Conservation (phyloP, 1,140 invertebrate genomes). For the Nasonia longicornis region DNA sequence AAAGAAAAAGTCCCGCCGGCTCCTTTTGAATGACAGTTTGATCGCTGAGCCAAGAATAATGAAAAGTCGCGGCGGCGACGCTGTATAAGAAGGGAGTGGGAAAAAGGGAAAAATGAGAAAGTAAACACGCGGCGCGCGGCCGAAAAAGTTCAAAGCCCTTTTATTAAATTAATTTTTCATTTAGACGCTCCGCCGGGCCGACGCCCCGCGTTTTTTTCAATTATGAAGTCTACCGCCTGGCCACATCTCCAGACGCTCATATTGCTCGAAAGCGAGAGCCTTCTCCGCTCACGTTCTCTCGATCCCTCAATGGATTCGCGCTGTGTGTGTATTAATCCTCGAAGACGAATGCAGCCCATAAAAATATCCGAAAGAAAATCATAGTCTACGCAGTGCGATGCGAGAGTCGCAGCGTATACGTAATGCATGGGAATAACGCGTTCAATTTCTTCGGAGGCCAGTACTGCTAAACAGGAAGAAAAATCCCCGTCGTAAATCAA, state of each 20-base stretch:
- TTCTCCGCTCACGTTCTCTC: neutral
- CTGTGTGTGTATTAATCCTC: neutral
- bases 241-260: neutral
- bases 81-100: neutral
- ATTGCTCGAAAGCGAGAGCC: neutral
- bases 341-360: neutral
- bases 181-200: neutral
- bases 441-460: neutral
- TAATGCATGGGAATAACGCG: no score
- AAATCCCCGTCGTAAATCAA: neutral
- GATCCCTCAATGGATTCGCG: neutral
- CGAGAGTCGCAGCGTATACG: neutral
- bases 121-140: constrained; percentile 32
- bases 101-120: constrained; percentile 33
- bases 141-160: constrained; percentile 33
- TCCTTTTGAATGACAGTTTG: constrained; percentile 42
- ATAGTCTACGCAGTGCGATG: no score
- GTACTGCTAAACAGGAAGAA: neutral
- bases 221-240: neutral
- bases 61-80: constrained; percentile 31
- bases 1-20: neutral
- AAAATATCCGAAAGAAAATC: neutral
- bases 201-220: neutral
- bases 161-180: constrained; percentile 45
- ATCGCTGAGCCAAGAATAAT: constrained; percentile 42